Conservation (phyloP, 2,797 vertebrate species). For the Tenualosa thibaudeaui region DNA sequence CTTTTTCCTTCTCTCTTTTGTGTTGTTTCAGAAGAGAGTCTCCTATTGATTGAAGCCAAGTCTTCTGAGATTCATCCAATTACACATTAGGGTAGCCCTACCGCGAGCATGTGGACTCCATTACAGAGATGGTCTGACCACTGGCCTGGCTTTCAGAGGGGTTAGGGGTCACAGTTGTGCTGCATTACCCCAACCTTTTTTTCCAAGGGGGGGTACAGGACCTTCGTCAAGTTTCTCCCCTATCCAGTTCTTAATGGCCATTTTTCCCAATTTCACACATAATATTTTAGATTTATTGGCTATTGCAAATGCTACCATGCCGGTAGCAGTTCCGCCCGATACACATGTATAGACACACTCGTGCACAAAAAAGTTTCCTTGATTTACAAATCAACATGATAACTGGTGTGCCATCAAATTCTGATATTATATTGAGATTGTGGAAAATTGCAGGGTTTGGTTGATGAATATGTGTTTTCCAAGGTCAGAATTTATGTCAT, state of each 20-base stretch:
- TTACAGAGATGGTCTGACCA: constrained; percentile 84
- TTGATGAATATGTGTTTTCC: neutral
- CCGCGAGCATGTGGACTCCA: constrained; percentile 80
- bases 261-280: constrained; percentile 96
- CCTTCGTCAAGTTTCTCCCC: constrained; percentile 81
- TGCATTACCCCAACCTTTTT: constrained; percentile 87
- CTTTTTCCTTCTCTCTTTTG: neutral
- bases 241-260: constrained; percentile 92
- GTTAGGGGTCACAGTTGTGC: constrained; percentile 99
- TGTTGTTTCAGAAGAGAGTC: constrained; percentile 49
- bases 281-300: constrained; percentile 99
- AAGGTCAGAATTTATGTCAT: neutral
- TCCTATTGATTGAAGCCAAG: constrained; percentile 75
- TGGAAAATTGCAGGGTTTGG: neutral
- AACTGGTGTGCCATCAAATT: constrained; percentile 74
- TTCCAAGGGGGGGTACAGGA: constrained; percentile 70
- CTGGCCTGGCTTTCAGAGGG: constrained; percentile 81
- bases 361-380: constrained; percentile 50
- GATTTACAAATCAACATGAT: constrained; percentile 86
- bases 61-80: constrained; percentile 75
- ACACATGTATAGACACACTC: neutral
- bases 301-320: constrained; percentile 92
- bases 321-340: constrained; percentile 87
- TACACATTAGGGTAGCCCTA: constrained; percentile 58
- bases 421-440: neutral